These are phyloP conservation scores for Conomelus anceps DNA, from an alignment of 2,888 invertebrate species.

Conservation along the genomic window DNA sequence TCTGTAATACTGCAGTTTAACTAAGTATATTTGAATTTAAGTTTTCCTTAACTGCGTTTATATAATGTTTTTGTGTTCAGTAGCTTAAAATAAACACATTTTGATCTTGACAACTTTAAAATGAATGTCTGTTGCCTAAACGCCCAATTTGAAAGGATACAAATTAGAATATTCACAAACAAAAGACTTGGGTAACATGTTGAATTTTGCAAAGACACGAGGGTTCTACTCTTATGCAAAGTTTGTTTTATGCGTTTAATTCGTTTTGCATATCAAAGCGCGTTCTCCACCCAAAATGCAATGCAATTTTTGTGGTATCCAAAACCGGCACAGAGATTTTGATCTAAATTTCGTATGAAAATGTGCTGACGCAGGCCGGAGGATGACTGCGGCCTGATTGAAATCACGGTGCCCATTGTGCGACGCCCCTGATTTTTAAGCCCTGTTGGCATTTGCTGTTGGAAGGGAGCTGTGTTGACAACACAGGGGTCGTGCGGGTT, in stretches of 20 bases:
- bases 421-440: neutral
- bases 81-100: neutral
- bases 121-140: neutral
- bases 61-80: neutral
- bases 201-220: neutral
- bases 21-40: no score
- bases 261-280: neutral
- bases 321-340: neutral
- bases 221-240: neutral
- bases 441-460: neutral
- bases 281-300: neutral
- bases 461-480: neutral
- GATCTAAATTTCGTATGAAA: neutral
- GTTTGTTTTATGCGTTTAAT: neutral
- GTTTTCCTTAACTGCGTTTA: no score
- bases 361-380: neutral
- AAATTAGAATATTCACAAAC: neutral
- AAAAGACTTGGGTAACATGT: neutral
- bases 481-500: neutral
- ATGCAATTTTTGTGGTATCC: neutral
- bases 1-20: no score
- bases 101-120: neutral
- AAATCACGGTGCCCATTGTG: neutral
- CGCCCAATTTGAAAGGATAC: neutral
- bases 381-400: neutral